Evolutionary conservation across 2,797 vertebrate species (phyloP), one percentile per base, ranked within the genome.

Genomic region (Botia kubotai): DNA sequence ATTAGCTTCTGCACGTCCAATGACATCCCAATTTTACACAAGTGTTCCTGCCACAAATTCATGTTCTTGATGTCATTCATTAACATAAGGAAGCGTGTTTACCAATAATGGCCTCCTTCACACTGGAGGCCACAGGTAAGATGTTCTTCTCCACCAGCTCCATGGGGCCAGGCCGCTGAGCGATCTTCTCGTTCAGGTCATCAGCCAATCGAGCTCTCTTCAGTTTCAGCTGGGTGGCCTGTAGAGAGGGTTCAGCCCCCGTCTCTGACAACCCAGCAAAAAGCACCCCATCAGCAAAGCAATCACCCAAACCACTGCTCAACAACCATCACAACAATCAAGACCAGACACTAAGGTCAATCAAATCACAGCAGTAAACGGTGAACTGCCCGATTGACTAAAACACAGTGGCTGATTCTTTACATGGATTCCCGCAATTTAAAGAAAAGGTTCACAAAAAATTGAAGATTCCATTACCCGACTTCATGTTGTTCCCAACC

Each of bases 91-190:
- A 26, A 5, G 26, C 12, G 19, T 39, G 50, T 85, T 96, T 93
- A 95, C 98, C 97, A 89, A 96, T 98, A 79, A 99, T 98, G 17
- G 97, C 97, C 91, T 98, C 95, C 89, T 99, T 98, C 29, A 99
- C 92, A 1, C 92, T 98, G 85, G 96, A 97, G 82, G 97, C 97
- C 53, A 99, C 97, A 0, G 98, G 97, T 67, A 99, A 90, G 89
- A 99, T 99, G 91, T 99, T 99, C 85, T 99, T 99, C 93, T 98
- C 96, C 75, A 99, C 96, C 87, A 99, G 94, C 90, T 99, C 98
- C 97, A 99, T 95, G 0, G 98, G 98, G 0, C 98, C 98, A 3
- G 98, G 98, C 55, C 98, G 94, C 82, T 99, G 98, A 57, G 98
- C 95, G 52, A 99, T 96, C 91, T 98, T 99, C 89, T 99, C 98